These are phyloP conservation scores for Diachasmimorpha longicaudata DNA, from an alignment of 1,140 invertebrate species.

Conservation along the genomic window DNA sequence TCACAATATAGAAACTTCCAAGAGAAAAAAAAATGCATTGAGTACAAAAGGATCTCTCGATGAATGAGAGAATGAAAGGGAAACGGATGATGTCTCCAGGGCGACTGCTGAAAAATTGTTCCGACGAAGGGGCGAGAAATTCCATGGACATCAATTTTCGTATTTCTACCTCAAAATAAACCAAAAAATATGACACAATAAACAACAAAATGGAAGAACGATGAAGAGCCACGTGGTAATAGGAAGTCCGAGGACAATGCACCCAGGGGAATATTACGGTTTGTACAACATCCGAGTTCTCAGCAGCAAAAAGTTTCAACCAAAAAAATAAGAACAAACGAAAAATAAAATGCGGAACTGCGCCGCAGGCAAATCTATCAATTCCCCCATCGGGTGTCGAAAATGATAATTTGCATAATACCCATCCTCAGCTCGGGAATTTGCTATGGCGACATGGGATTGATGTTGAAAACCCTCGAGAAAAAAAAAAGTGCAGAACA, in stretches of 20 bases:
- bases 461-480: slow-evolving; percentile 15
- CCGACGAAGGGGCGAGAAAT: background rate
- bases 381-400: background rate
- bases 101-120: background rate
- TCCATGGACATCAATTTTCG: background rate
- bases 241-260: slow-evolving; percentile 19
- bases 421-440: background rate
- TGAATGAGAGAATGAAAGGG: background rate
- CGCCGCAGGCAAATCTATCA: background rate
- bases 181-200: background rate
- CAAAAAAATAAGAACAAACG: background rate
- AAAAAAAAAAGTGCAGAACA: background rate
- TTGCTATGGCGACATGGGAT: background rate
- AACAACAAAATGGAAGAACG: background rate
- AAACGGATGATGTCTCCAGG: background rate
- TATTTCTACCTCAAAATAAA: background rate
- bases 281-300: background rate
- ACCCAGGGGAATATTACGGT: background rate
- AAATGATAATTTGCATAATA: slow-evolving; percentile 40
- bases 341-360: background rate
- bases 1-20: background rate
- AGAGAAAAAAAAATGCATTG: background rate
- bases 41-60: background rate
- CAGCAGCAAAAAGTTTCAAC: background rate
- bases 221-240: background rate